phyloP scores from a whole-genome alignment of 2,797 vertebrate genomes.

The Karalla daura region DNA sequence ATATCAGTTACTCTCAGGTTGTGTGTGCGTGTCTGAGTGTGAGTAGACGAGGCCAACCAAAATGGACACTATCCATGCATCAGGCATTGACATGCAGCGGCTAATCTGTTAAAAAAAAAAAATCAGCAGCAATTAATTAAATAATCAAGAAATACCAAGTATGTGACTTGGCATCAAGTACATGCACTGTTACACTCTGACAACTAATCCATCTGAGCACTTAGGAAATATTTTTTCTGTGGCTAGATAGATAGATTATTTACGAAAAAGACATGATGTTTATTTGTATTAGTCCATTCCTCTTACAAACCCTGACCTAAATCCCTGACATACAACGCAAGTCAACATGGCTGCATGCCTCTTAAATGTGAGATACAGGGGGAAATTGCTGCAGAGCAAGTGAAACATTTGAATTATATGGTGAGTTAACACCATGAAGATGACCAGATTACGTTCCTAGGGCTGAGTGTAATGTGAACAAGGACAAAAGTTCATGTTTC shows the following conservation, averaged over 20 bases:
- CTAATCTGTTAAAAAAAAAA: too few relatives aligned
- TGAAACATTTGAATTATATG: slow-evolving; percentile 34
- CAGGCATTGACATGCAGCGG: too few relatives aligned
- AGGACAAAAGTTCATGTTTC: slow-evolving; percentile 21
- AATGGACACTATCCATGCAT: background rate
- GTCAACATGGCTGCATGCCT: background rate
- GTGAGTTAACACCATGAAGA: slow-evolving; percentile 17
- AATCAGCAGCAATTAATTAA: too few relatives aligned
- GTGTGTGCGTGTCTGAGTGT: too few relatives aligned
- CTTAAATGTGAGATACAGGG: slow-evolving; percentile 1
- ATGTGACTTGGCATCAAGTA: too few relatives aligned
- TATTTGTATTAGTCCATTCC: background rate
- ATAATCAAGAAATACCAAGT: too few relatives aligned
- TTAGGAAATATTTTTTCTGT: too few relatives aligned
- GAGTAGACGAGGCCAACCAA: too few relatives aligned
- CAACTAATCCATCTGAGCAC: too few relatives aligned
- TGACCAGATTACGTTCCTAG: slow-evolving; percentile 20
- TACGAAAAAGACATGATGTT: background rate
- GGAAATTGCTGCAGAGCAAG: slow-evolving; percentile 13
- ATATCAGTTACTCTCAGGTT: background rate
- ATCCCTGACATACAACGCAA: background rate
- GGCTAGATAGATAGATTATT: too few relatives aligned
- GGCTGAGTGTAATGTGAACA: slow-evolving; percentile 3
- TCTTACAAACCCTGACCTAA: slow-evolving; percentile 14
- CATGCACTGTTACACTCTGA: too few relatives aligned